phyloP scores from a whole-genome alignment of 2,113 vertebrate species.

The Melozone crissalis region DNA sequence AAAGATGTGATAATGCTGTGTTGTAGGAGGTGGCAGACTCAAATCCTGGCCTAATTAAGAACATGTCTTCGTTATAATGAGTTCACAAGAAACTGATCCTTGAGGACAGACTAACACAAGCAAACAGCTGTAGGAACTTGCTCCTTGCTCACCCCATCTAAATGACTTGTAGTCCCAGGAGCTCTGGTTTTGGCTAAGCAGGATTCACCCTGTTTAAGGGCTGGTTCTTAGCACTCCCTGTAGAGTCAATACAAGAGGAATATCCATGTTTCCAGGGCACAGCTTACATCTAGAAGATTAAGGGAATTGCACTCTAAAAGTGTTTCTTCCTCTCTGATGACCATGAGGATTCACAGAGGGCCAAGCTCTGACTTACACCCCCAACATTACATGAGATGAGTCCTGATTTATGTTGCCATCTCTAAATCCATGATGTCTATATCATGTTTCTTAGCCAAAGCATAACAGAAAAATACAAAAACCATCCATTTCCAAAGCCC shows the following conservation, averaged over 20 bases:
- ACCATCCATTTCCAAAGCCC: not conserved
- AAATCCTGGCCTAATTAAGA: not conserved
- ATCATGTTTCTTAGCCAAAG: not conserved
- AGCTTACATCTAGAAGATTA: not conserved
- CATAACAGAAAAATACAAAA: not conserved
- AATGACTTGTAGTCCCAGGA: not conserved
- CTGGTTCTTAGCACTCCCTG: not conserved
- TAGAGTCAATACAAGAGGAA: not conserved
- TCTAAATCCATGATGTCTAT: not conserved
- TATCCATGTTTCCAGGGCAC: not conserved
- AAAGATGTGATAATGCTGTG: not conserved
- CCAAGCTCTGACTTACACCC: not conserved
- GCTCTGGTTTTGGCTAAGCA: not conserved
- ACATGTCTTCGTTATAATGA: not conserved
- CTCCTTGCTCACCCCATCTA: not conserved
- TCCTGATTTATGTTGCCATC: not conserved
- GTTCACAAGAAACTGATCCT: not conserved
- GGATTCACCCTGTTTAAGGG: rapidly evolving
- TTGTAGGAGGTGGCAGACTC: not conserved
- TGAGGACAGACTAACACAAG: not conserved
- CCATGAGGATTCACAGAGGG: not conserved
- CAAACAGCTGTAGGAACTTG: not conserved
- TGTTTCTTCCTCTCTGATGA: not conserved
- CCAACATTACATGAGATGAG: not conserved
- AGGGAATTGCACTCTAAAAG: not conserved